These are phyloP conservation scores for Oxystoma pomonae DNA, from an alignment of 2,888 invertebrate species.

Conservation along the genomic window DNA sequence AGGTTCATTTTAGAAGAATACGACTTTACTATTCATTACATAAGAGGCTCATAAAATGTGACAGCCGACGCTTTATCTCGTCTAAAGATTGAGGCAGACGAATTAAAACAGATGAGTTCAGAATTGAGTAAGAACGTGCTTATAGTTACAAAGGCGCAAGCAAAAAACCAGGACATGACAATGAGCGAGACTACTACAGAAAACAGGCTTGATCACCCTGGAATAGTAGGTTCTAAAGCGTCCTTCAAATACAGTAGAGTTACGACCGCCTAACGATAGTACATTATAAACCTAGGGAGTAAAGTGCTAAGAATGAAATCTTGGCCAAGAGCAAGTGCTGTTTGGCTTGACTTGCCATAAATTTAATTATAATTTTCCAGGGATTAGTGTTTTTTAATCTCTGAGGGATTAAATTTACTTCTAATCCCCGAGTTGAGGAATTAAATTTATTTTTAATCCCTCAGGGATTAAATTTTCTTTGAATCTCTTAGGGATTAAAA, in stretches of 20 bases:
- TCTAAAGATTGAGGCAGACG: background rate
- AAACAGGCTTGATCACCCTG: conserved; percentile 19
- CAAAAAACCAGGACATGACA: background rate
- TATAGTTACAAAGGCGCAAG: background rate
- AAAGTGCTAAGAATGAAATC: too few relatives aligned
- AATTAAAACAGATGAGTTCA: background rate
- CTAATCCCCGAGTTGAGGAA: too few relatives aligned
- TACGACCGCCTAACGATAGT: conserved; percentile 3
- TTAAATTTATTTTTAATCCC: too few relatives aligned
- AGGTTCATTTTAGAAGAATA: background rate
- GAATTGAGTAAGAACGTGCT: background rate
- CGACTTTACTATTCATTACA: background rate
- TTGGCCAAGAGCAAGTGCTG: too few relatives aligned
- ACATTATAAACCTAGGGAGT: too few relatives aligned
- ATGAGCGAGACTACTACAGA: background rate
- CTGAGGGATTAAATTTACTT: too few relatives aligned
- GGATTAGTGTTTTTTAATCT: too few relatives aligned
- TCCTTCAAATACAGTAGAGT: conserved; percentile 11
- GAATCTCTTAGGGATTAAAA: too few relatives aligned
- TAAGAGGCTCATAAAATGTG: background rate
- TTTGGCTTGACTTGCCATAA: too few relatives aligned
- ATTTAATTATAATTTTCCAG: too few relatives aligned
- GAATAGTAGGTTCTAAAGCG: conserved; percentile 16
- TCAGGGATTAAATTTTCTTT: too few relatives aligned
- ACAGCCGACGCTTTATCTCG: background rate